These are phyloP conservation scores for Meriones psammophilus DNA, from an alignment of 2,797 vertebrate species.

Conservation along the genomic window DNA sequence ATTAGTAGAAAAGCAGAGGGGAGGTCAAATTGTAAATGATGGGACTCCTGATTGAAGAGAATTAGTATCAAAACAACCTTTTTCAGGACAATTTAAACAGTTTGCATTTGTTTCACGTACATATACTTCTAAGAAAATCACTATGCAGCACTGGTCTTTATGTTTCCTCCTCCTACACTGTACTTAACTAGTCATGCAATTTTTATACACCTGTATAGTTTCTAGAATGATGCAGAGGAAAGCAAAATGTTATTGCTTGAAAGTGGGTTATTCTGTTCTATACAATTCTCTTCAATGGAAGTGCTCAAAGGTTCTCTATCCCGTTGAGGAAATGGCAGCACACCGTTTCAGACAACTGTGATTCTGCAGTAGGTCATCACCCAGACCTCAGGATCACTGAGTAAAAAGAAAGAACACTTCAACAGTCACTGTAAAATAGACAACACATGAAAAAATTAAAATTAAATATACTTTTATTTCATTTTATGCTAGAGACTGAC, in stretches of 20 bases:
- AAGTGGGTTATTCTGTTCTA: neutral
- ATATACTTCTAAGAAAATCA: neutral
- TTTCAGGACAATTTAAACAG: neutral
- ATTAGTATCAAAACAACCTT: neutral
- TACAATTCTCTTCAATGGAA: neutral
- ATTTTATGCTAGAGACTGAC: neutral
- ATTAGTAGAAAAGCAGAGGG: neutral
- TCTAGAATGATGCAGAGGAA: neutral
- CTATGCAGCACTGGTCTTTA: neutral
- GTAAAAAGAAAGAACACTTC: neutral
- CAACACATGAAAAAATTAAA: neutral
- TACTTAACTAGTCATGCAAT: conserved; percentile 19
- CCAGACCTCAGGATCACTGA: neutral
- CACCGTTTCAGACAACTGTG: neutral
- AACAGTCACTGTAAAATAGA: neutral
- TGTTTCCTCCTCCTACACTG: neutral
- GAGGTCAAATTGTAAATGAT: neutral
- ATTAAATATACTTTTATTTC: neutral
- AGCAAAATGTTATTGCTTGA: neutral
- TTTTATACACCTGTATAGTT: neutral
- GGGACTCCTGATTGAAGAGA: neutral
- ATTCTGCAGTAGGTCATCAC: neutral
- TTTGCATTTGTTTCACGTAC: neutral
- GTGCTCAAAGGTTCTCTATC: neutral
- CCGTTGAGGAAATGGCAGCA: neutral